Base-by-base conservation (phyloP, 1,140 invertebrate species). In the Belonocnema kinseyi region DNA sequence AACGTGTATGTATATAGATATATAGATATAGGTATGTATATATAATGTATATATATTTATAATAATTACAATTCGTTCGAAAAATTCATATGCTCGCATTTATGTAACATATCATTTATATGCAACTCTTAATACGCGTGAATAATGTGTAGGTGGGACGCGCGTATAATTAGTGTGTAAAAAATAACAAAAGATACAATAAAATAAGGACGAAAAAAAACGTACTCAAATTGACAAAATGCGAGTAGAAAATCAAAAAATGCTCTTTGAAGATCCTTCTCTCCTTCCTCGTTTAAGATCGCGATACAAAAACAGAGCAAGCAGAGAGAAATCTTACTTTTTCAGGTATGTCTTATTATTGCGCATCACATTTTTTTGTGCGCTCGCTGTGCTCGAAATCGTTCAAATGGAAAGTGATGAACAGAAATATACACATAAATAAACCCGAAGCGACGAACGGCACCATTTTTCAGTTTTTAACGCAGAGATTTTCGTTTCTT, bases 51-150 rank as follows among this genome's bases (percentile, higher is more conserved):
- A 78, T 85, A 81, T 84, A 86, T 83, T 84, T 85, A 84, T 85
- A 84, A 74, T 88, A 87, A 87, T 88, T 88, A 88, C 81, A 89
- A 87, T 88, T 88, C 78, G 82, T 83, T 86, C 83, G 74, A 81
- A 80, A 85, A 88, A 81, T 85, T 74, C 78, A 78, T 81, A 79
- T 56, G 76, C 79, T 80, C 79, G 76, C 76, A 80, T 70, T 73
- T 66, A 8, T 66, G 61, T 66, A 66, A 66, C 61, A 66, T 66
- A 66, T 66, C 46, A 66, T 66, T 33, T 54, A 73, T 73, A 73
- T 21, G 33, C 53, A 73, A 54, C 72, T 73, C 54, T 40, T 53
- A 26, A 73, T 73, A 73, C 53, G 72, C 33, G 26, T 73, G 52
- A 21, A 66, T 66, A 17, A 13, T 52, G 50, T 52, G 52, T 52